phyloP scores from a whole-genome alignment of 2,113 vertebrate species.

The Vulpes vulpes region DNA sequence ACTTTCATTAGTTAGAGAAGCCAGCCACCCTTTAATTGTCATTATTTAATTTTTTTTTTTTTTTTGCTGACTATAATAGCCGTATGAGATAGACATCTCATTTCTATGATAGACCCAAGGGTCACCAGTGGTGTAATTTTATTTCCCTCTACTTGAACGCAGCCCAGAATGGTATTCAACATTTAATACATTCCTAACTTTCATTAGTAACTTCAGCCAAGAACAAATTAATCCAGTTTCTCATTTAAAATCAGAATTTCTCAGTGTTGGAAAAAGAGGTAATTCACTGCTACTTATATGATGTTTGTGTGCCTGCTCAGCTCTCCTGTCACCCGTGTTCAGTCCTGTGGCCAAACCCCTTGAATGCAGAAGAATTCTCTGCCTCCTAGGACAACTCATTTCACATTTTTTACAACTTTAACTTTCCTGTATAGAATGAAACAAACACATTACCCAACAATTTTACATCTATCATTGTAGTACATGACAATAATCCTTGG shows the following conservation, averaged over 20 bases:
- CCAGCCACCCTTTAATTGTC: constrained; percentile 69
- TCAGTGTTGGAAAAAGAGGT: not conserved
- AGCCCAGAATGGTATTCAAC: constrained; percentile 26
- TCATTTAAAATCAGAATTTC: not conserved
- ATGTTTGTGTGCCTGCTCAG: not conserved
- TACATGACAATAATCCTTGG: not conserved
- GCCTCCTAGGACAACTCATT: not conserved
- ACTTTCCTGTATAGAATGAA: not conserved
- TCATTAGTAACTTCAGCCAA: constrained; percentile 53
- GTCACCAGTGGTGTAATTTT: constrained; percentile 57
- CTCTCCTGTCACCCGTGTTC: not conserved
- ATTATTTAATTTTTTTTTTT: constrained; percentile 66
- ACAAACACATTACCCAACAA: not conserved
- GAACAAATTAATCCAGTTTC: constrained; percentile 43
- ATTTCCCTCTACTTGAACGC: constrained; percentile 57
- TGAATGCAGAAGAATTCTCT: not conserved
- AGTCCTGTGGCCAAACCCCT: not conserved
- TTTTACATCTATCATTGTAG: not conserved
- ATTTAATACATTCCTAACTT: constrained; percentile 30
- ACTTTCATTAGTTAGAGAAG: constrained; percentile 73
- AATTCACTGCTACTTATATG: not conserved
- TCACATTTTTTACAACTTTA: not conserved
- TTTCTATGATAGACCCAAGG: constrained; percentile 58
- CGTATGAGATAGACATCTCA: constrained; percentile 68
- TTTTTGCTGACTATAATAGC: constrained; percentile 71